Percentiles rank a stretch among this genome's conserved stretches.
These are phyloP conservation scores for Montipora cactus DNA, from an alignment of 64 coral and sea anemone species.

Conservation along the genomic window DNA sequence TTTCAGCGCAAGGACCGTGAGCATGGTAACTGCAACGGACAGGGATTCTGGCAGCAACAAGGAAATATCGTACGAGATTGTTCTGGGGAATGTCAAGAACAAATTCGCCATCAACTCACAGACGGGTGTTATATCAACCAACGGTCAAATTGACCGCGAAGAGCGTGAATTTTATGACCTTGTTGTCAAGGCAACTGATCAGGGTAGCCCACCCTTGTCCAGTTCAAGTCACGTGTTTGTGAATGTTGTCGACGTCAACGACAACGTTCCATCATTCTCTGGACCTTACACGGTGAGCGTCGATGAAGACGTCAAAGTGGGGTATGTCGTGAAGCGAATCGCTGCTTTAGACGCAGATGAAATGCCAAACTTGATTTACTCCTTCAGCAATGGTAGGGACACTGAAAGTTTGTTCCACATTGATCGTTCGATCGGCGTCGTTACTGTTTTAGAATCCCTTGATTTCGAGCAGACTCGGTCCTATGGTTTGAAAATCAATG, in stretches of 20 bases:
- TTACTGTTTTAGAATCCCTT: constrained; percentile 56
- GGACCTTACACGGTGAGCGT: constrained; percentile 38
- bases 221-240: constrained; percentile 46
- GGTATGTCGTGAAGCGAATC: constrained; percentile 61
- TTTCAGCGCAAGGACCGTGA: constrained; percentile 50
- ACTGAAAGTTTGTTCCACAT: constrained; percentile 52
- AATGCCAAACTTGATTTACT: constrained; percentile 56
- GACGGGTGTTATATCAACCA: constrained; percentile 72
- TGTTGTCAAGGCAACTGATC: constrained; percentile 81
- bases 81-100: constrained; percentile 64
- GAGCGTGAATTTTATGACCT: constrained; percentile 46
- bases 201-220: constrained; percentile 53
- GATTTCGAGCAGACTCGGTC: constrained; percentile 67
- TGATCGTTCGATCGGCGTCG: constrained; percentile 62
- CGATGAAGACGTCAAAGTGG: constrained; percentile 64
- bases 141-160: constrained; percentile 69
- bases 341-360: constrained; percentile 78
- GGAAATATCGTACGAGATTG: constrained; percentile 76
- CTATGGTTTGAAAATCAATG: constrained; percentile 52
- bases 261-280: constrained; percentile 70
- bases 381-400: constrained; percentile 18
- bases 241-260: constrained; percentile 73
- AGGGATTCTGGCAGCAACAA: constrained; percentile 69
- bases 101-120: constrained; percentile 59
- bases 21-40: constrained; percentile 77